These are phyloP conservation scores for Drosophila hydei DNA, from an alignment of 1,140 invertebrate genomes.

Conservation along the genomic window DNA sequence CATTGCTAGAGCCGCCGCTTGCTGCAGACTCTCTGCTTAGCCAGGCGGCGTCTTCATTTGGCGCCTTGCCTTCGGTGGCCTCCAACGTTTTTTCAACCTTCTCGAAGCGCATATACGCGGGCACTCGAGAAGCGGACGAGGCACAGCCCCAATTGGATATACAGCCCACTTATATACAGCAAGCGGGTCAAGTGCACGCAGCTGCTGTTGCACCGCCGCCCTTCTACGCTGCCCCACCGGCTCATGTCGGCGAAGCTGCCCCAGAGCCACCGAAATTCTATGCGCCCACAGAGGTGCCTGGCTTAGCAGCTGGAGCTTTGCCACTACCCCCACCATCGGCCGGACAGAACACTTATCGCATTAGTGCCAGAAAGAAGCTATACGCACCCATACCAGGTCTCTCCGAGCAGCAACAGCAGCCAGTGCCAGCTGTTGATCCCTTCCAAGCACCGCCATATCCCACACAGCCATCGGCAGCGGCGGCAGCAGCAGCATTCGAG, in stretches of 20 bases:
- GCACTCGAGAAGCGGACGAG: constrained; percentile 46
- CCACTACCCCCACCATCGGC: constrained; percentile 68
- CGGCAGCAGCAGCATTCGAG: constrained; percentile 13
- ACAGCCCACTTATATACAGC: constrained; percentile 72
- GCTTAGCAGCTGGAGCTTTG: constrained; percentile 18
- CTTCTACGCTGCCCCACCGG: constrained; percentile 61
- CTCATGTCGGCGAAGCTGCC: constrained; percentile 23
- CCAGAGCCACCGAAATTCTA: constrained; percentile 79
- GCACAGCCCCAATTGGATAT: constrained; percentile 68
- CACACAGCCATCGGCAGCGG: constrained; percentile 17
- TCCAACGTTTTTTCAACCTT: constrained; percentile 86
- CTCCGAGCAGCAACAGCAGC: constrained; percentile 46
- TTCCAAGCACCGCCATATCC: constrained; percentile 66
- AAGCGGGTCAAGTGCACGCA: constrained; percentile 44
- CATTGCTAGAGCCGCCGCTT: constrained; percentile 63
- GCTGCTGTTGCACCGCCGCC: constrained; percentile 36
- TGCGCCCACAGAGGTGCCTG: constrained; percentile 71
- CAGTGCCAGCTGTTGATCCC: constrained; percentile 14
- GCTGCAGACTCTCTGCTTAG: constrained; percentile 81
- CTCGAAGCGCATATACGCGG: constrained; percentile 84
- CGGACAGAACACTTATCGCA: constrained; percentile 84
- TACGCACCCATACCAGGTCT: constrained; percentile 86
- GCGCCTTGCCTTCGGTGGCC: constrained; percentile 86
- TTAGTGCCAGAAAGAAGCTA: constrained; percentile 85
- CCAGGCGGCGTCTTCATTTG: constrained; percentile 86